Evolutionary conservation across 2,888 invertebrate genomes (phyloP), one percentile per base, ranked within the genome.

Genomic region (Perizoma flavofasciatum): DNA sequence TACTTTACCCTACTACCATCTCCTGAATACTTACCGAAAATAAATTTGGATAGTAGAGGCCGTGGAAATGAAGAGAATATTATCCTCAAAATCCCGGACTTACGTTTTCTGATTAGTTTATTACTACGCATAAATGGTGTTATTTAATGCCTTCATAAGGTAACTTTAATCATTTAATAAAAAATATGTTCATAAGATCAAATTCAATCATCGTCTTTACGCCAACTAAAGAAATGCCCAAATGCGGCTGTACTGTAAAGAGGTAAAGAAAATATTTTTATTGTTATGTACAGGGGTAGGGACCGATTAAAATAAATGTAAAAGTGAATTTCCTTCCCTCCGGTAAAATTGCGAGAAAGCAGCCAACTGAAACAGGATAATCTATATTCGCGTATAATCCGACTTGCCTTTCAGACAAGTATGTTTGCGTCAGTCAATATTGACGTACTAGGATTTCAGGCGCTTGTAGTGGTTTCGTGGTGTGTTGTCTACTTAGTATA

Each of bases 401-500:
- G 39, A 39, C 44, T 54, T 61, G 53, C 57, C 50, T 49, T 34
- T 11, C n/a, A 56, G 37, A 37, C 35, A 33, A 34, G 37, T 11
- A 41, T 48, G 39, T 43, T 57, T 39, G 47, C 46, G 46, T 57
- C 56, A 53, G 61, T 61, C 57, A 61, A 57, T 61, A 61, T 61
- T 57, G 53, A 61, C 50, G 48, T 43, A 61, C 57, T 61, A 57
- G 57, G 61, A 50, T 57, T 57, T 50, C 54, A 61, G 57, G 45
- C 43, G 50, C 49, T 61, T 53, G 51, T 52, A 61, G 55, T 51
- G 55, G 51, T 57, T 53, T 49, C n/a, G 45, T 41, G 39, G 46
- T 33, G 45, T 41, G 39, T 41, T 37, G 55, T 49, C 53, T 57
- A 33, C 37, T 47, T 32, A 57, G 45, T 54, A 51, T 54, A 58